Evolutionary conservation across 2,797 vertebrate species (phyloP), one percentile per base, ranked within the genome.

Genomic region (Eulemur albifrons): DNA sequence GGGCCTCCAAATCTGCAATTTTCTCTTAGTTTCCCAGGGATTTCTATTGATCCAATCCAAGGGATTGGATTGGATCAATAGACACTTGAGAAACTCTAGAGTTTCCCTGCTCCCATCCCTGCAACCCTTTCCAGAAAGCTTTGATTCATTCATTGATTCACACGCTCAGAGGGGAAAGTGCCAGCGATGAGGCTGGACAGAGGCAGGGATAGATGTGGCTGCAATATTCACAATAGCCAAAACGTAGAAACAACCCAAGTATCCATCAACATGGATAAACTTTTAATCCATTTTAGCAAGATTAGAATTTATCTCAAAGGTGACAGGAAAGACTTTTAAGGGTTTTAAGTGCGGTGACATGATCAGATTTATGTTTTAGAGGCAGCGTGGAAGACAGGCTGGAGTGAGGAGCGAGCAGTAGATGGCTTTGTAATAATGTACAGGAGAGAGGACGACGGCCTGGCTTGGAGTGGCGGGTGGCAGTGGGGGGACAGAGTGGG

Each of bases 251-350:
- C 43, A 45, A 45, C 43, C 43, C 10, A 10, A 45, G 43, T 45
- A 11, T 45, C 43, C 43, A 45, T 45, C 43, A 45, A 45, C 43
- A 45, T 45, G 43, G 43, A 45, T 72, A 48, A 83, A 92, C 75
- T 87, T 92, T 43, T 54, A 89, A 89, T 95, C 65, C 82, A 95
- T 79, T 94, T 86, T 88, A 88, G 90, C 82, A 88, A 80, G 75
- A 81, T 95, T 93, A 82, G 50, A 92, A 48, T 96, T 94, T 63
- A 93, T 95, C 40, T 79, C 79, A 70, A 88, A 94, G 72, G 72
- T 63, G 85, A 59, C 35, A 59, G 87, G 69, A 92, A 94, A 94
- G 45, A 59, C 73, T 90, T 85, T 59, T 57, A 81, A 90, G 30
- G 88, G 50, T 52, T 77, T 95, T 43, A 92, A 90, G 83, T 40